Conservation (phyloP, 2,888 invertebrate genomes). For the Junonia oenone region DNA sequence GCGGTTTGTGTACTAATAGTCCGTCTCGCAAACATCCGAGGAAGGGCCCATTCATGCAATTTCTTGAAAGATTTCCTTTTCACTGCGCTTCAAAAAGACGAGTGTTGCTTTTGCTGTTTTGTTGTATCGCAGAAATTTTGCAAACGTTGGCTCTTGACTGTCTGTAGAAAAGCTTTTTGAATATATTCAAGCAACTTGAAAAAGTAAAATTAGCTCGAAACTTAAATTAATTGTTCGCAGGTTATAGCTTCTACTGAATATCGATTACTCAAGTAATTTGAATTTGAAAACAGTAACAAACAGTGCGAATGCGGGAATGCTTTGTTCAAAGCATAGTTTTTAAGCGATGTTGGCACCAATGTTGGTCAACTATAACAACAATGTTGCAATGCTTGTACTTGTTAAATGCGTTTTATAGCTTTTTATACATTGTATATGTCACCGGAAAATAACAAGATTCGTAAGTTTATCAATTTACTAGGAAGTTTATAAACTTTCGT, state of each 20-base stretch:
- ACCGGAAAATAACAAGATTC: too few species aligned
- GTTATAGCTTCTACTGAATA: too few species aligned
- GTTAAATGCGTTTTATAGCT: too few species aligned
- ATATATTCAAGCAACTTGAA: too few species aligned
- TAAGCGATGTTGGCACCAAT: not conserved
- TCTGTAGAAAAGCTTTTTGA: not conserved
- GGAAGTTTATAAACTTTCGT: too few species aligned
- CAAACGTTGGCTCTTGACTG: too few species aligned
- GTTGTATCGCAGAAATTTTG: not conserved
- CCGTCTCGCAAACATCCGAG: not conserved
- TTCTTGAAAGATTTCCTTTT: not conserved
- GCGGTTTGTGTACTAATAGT: conserved; percentile 17
- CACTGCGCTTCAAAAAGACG: not conserved
- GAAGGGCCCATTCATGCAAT: not conserved
- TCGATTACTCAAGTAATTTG: too few species aligned
- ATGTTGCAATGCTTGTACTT: too few species aligned
- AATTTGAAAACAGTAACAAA: not conserved
- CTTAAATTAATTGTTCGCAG: too few species aligned
- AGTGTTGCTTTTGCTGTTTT: not conserved
- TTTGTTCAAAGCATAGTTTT: not conserved
- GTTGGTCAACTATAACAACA: not conserved
- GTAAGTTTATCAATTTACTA: too few species aligned
- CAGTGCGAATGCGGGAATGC: not conserved
- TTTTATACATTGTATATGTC: too few species aligned
- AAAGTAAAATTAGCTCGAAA: too few species aligned